Conservation (phyloP, 2,888 invertebrate genomes). For the Brenthis hecate region DNA sequence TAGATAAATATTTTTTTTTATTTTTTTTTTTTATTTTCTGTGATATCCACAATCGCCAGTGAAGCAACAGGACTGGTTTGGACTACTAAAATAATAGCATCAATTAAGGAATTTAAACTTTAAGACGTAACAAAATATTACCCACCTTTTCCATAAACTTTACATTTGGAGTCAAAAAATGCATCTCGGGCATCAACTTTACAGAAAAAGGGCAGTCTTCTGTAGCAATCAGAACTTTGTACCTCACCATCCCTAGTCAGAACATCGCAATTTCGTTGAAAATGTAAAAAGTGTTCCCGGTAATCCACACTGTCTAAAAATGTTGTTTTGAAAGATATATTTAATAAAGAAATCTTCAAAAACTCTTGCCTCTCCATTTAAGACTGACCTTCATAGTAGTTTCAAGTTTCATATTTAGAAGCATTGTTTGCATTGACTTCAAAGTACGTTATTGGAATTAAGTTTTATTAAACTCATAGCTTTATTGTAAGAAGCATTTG, state of each 20-base stretch:
- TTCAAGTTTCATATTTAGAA: too few species aligned
- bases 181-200: slow-evolving; percentile 57
- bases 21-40: too few species aligned
- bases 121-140: background rate
- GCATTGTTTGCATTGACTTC: too few species aligned
- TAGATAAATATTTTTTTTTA: background rate
- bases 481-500: too few species aligned
- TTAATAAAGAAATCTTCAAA: too few species aligned
- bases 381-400: too few species aligned
- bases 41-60: background rate
- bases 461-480: too few species aligned
- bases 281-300: rapidly evolving
- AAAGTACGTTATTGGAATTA: too few species aligned
- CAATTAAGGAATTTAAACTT: too few species aligned
- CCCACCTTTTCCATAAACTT: slow-evolving; percentile 52
- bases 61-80: too few species aligned
- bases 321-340: background rate
- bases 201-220: slow-evolving; percentile 57
- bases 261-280: slow-evolving; percentile 46
- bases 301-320: background rate
- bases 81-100: too few species aligned
- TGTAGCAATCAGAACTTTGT: slow-evolving; percentile 43
- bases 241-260: slow-evolving; percentile 51
- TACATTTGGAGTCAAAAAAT: slow-evolving; percentile 51
- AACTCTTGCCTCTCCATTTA: too few species aligned